These are phyloP conservation scores for Carpatolechia fugitivella DNA, from an alignment of 2,888 invertebrate species.

Conservation along the genomic window DNA sequence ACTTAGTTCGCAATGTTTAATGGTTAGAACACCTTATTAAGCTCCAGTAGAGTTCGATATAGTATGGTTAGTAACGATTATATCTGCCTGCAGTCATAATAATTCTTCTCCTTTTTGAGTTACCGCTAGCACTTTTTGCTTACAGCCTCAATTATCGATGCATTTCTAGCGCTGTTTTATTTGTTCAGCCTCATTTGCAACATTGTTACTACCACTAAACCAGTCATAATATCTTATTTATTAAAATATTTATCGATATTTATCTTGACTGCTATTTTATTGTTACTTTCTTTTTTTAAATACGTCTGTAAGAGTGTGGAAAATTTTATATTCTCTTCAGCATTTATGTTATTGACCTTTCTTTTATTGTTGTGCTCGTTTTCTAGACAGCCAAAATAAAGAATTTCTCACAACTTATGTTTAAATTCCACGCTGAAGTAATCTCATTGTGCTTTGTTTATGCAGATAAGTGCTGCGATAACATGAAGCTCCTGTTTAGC, in stretches of 20 bases:
- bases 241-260: slow-evolving; percentile 3
- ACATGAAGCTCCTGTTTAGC: slow-evolving; percentile 52
- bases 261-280: not conserved
- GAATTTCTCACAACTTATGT: not conserved
- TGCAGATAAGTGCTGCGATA: slow-evolving; percentile 43
- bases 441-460: slow-evolving; percentile 23
- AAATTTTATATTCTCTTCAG: not conserved
- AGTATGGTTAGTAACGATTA: not conserved
- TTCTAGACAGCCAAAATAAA: not conserved
- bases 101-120: slow-evolving; percentile 5
- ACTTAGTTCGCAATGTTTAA: not conserved
- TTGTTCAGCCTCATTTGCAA: slow-evolving; percentile 1
- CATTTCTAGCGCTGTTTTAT: not conserved
- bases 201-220: not conserved
- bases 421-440: not conserved
- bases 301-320: not conserved
- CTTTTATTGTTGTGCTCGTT: not conserved
- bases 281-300: slow-evolving; percentile 1
- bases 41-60: not conserved
- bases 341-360: not conserved
- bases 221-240: slow-evolving; percentile 3
- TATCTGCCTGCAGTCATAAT: slow-evolving; percentile 6
- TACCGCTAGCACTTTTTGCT: not conserved
- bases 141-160: slow-evolving; percentile 3
- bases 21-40: no score